Percentiles rank a stretch among this genome's conserved stretches.
phyloP scores from a whole-genome alignment of 1,140 invertebrate genomes.

The Dufourea novaeangliae region DNA sequence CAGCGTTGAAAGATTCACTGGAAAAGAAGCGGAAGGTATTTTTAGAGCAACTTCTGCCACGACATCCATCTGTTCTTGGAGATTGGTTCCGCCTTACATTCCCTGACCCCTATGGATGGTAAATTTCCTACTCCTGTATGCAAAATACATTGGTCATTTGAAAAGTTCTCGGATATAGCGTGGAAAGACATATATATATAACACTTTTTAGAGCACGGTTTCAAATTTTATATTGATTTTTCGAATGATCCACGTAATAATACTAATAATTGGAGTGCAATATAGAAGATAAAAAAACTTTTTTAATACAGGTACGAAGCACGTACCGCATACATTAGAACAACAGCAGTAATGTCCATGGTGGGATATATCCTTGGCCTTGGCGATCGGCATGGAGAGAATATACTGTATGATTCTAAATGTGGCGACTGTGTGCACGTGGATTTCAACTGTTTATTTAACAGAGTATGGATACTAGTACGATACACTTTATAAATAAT shows the following conservation, averaged over 20 bases:
- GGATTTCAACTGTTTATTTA: slow-evolving; percentile 99
- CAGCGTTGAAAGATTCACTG: slow-evolving; percentile 83
- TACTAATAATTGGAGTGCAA: neutral
- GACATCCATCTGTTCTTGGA: slow-evolving; percentile 92
- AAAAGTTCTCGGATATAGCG: no score
- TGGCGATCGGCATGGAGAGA: slow-evolving; percentile 98
- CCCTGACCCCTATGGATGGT: slow-evolving; percentile 95
- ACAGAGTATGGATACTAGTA: slow-evolving; percentile 83
- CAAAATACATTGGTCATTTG: no score
- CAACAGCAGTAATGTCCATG: slow-evolving; percentile 98
- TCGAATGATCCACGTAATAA: no score
- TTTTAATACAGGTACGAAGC: slow-evolving; percentile 87
- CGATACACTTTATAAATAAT: neutral
- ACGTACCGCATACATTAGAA: slow-evolving; percentile 92
- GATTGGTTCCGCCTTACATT: slow-evolving; percentile 96
- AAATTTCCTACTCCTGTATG: slow-evolving; percentile 68
- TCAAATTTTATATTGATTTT: no score
- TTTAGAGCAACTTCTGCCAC: slow-evolving; percentile 86
- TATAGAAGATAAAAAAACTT: neutral
- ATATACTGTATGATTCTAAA: slow-evolving; percentile 95
- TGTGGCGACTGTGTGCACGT: slow-evolving; percentile 98
- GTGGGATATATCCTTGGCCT: slow-evolving; percentile 98
- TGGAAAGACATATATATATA: no score
- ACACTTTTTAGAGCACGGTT: no score
- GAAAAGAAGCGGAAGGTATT: slow-evolving; percentile 89